These are phyloP conservation scores for Rhogogaster chlorosoma DNA, from an alignment of 2,888 invertebrate genomes.

Conservation along the genomic window DNA sequence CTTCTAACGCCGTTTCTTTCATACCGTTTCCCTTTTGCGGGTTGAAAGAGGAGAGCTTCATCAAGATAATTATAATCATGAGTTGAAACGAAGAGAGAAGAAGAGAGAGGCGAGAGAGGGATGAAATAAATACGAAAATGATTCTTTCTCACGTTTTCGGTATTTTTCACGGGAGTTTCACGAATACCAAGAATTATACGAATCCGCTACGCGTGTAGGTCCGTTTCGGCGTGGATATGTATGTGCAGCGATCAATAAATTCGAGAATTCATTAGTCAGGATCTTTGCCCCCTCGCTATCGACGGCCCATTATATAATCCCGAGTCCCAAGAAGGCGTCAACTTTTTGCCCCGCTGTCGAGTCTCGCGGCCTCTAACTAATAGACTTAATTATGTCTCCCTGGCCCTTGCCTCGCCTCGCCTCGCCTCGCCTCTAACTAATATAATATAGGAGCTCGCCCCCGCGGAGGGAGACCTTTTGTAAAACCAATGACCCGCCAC, in stretches of 20 bases:
- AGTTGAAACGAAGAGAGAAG: neutral
- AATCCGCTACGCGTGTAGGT: neutral
- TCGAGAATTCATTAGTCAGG: conserved; percentile 29
- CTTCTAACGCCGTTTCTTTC: neutral
- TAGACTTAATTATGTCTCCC: conserved; percentile 61
- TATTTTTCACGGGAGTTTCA: neutral
- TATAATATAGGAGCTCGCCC: conserved; percentile 52
- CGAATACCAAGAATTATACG: neutral
- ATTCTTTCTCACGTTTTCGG: neutral
- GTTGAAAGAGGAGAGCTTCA: neutral
- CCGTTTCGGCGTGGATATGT: neutral
- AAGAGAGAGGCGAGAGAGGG: neutral
- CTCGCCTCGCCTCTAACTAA: conserved; percentile 38
- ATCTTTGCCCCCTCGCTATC: conserved; percentile 18
- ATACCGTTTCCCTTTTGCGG: neutral
- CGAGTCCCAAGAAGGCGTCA: conserved; percentile 25
- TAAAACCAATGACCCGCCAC: conserved; percentile 56
- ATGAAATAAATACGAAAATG: neutral
- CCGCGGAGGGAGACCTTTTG: conserved; percentile 46
- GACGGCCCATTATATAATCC: conserved; percentile 30
- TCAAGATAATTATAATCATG: conserved; percentile 4
- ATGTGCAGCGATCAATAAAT: conserved; percentile 11
- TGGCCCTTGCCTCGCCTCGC: neutral
- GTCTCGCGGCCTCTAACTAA: conserved; percentile 57
- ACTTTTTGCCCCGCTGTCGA: conserved; percentile 24